Conservation (phyloP, 1,140 invertebrate genomes). For the Lethrus apterus region DNA sequence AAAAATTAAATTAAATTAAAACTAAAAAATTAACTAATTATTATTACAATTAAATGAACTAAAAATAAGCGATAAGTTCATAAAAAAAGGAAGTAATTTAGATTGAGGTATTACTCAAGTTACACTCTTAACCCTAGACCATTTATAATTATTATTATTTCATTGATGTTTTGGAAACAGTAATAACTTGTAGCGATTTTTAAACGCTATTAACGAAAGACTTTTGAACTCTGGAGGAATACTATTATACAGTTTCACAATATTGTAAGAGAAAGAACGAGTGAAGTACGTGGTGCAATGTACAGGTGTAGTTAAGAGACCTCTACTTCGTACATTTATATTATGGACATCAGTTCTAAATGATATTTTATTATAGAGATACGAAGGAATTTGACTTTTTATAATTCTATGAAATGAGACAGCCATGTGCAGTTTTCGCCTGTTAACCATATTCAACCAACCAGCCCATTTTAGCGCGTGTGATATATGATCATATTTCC, state of each 20-base stretch:
- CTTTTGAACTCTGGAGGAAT: neutral
- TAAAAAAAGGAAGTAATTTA: no score
- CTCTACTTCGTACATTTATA: constrained; percentile 8
- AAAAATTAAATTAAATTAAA: no score
- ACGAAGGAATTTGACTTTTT: neutral
- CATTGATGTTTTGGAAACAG: no score
- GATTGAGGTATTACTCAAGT: no score
- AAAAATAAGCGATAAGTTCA: no score
- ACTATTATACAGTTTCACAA: neutral
- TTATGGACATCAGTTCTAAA: constrained; percentile 9
- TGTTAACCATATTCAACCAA: constrained; percentile 14
- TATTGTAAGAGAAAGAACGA: constrained; percentile 2
- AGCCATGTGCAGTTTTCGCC: neutral
- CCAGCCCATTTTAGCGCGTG: neutral
- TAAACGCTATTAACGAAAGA: no score
- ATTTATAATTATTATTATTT: no score
- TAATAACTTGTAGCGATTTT: no score
- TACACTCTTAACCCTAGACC: no score
- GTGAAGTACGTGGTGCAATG: constrained; percentile 1
- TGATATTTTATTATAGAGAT: constrained; percentile 7
- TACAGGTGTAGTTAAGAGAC: neutral
- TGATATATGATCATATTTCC: constrained; percentile 1
- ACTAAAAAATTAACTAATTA: no score
- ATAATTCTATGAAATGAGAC: constrained; percentile 3
- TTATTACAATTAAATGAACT: no score